Percentiles rank a stretch among this genome's conserved stretches.
Conservation (phyloP, 2,113 vertebrate genomes). For the Menura novaehollandiae region DNA sequence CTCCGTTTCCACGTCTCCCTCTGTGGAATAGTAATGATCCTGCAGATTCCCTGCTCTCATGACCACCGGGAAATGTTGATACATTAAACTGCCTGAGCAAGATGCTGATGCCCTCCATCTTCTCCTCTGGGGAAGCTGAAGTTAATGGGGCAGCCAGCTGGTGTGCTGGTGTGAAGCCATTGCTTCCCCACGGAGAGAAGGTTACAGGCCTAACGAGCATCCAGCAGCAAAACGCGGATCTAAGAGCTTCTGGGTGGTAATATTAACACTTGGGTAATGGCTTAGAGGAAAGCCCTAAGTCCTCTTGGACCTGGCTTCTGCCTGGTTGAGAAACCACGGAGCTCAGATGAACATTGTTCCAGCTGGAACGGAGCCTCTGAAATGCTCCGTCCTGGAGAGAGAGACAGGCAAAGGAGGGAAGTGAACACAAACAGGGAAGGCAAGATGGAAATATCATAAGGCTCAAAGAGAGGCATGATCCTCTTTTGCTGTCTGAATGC, state of each 20-base stretch:
- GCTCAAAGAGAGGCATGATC: not conserved
- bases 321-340: not conserved
- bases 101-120: slow-evolving; percentile 13
- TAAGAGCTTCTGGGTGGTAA: slow-evolving; percentile 60
- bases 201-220: not conserved
- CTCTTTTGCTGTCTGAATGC: not conserved
- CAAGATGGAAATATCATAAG: slow-evolving; percentile 4
- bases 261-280: slow-evolving; percentile 50
- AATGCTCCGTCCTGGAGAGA: not conserved
- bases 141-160: slow-evolving; percentile 41
- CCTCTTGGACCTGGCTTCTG: slow-evolving; percentile 39
- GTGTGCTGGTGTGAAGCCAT: slow-evolving; percentile 52
- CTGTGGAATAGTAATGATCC: slow-evolving; percentile 5
- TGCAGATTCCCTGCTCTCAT: not conserved
- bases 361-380: slow-evolving; percentile 1
- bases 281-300: slow-evolving; percentile 49
- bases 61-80: slow-evolving; percentile 26
- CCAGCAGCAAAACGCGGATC: not conserved
- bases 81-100: not conserved
- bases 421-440: not conserved
- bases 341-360: slow-evolving; percentile 7
- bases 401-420: not conserved
- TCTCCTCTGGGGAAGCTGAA: not conserved
- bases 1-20: not conserved
- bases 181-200: slow-evolving; percentile 25